phyloP scores from a whole-genome alignment of 2,888 invertebrate species.

The Toxonevra muliebris region DNA sequence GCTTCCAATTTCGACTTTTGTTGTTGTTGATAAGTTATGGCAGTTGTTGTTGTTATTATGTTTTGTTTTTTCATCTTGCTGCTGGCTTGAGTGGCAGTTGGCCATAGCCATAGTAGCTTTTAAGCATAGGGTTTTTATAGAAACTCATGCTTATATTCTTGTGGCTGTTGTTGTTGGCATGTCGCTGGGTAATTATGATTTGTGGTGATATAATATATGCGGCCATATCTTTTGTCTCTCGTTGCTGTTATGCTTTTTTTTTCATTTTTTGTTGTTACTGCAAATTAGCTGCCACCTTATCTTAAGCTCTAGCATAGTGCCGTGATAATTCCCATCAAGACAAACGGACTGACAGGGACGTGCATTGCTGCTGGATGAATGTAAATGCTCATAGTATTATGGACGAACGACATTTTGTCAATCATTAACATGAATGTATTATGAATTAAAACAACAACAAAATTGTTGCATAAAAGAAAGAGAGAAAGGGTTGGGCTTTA shows the following conservation, averaged over 20 bases:
- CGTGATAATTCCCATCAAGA: not conserved
- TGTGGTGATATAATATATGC: constrained; percentile 46
- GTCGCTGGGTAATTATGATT: constrained; percentile 48
- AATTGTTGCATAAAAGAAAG: constrained; percentile 9
- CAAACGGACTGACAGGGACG: not conserved
- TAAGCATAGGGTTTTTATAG: not conserved
- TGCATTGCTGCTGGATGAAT: not conserved
- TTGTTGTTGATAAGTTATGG: not conserved
- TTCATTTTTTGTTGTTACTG: constrained; percentile 22
- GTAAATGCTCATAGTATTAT: not conserved
- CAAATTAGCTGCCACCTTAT: constrained; percentile 32
- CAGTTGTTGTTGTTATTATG: not conserved
- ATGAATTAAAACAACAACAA: not conserved
- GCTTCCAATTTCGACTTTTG: constrained; percentile 17
- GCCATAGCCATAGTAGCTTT: constrained; percentile 17
- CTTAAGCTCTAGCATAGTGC: constrained; percentile 10
- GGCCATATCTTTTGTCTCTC: constrained; percentile 27
- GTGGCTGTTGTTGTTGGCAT: constrained; percentile 37
- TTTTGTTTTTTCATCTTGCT: constrained; percentile 7
- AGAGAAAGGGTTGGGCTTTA: constrained; percentile 23
- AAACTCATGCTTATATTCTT: not conserved
- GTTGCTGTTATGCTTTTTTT: constrained; percentile 12
- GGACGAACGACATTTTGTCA: constrained; percentile 26
- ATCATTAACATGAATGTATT: constrained; percentile 27
- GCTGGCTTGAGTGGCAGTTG: not conserved